These are phyloP conservation scores for Turdus rufiventris DNA, from an alignment of 2,113 vertebrate genomes.

Conservation along the genomic window DNA sequence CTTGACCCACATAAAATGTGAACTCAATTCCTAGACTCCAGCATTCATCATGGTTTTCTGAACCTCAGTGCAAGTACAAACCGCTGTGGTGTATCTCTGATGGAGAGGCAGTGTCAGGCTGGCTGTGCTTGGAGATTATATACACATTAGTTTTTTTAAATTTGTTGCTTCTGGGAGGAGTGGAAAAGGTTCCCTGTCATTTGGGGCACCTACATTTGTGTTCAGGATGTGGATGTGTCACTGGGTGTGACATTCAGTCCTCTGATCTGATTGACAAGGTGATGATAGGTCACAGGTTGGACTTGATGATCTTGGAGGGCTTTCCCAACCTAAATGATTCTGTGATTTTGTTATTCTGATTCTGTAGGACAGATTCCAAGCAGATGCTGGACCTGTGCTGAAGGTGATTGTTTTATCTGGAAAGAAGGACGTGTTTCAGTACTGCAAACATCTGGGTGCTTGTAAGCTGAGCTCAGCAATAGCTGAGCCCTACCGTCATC, in stretches of 20 bases:
- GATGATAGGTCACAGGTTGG: neutral
- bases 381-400: neutral
- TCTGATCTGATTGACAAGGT: neutral
- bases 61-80: neutral
- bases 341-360: neutral
- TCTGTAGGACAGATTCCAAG: neutral
- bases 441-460: conserved; percentile 5
- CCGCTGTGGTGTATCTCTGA: rapidly evolving
- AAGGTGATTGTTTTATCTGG: neutral
- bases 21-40: neutral
- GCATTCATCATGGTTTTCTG: neutral
- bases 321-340: neutral
- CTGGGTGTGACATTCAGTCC: neutral
- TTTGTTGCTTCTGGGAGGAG: neutral
- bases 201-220: neutral
- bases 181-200: neutral
- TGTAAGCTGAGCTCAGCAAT: conserved; percentile 26
- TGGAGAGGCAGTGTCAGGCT: neutral
- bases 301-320: neutral
- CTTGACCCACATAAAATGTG: neutral
- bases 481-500: neutral
- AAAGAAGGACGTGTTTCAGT: neutral
- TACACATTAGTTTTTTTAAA: neutral
- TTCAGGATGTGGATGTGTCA: neutral
- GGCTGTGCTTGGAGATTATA: neutral